A percentile compares a stretch with the other conserved stretches of the same genome.
phyloP scores from a whole-genome alignment of 2,797 vertebrate genomes.

The Lutjanus argentimaculatus region DNA sequence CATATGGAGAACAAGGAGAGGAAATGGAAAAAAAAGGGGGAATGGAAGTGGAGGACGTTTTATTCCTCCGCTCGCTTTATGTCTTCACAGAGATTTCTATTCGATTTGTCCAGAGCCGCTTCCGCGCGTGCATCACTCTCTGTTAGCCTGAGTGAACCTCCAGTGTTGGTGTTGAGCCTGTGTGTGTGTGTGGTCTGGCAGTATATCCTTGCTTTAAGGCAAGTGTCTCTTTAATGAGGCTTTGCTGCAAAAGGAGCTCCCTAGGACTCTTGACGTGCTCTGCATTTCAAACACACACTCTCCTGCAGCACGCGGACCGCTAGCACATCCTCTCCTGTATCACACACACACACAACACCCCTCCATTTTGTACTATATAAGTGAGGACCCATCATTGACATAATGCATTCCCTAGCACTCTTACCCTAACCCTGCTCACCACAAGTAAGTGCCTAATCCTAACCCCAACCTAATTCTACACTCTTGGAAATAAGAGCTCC shows the following conservation, averaged over 20 bases:
- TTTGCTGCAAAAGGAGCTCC: constrained; percentile 83
- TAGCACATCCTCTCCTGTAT: constrained; percentile 36
- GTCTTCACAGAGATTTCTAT: constrained; percentile 42
- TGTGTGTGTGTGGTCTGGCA: constrained; percentile 74
- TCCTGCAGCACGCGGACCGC: constrained; percentile 45
- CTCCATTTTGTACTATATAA: background rate
- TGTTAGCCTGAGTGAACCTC: constrained; percentile 40
- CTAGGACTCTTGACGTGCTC: constrained; percentile 78
- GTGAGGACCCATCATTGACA: too few species aligned
- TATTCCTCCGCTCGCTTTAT: constrained; percentile 32
- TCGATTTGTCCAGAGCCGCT: constrained; percentile 40
- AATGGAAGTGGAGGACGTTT: constrained; percentile 33
- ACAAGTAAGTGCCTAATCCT: too few species aligned
- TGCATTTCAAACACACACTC: constrained; percentile 81
- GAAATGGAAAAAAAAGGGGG: constrained; percentile 22
- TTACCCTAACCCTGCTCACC: too few species aligned
- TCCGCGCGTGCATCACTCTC: constrained; percentile 38
- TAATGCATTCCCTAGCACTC: too few species aligned
- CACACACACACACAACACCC: constrained; percentile 17
- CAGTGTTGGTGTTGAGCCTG: constrained; percentile 12
- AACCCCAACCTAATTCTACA: too few species aligned
- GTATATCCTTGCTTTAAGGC: constrained; percentile 84
- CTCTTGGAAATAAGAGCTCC: too few species aligned
- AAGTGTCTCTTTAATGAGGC: constrained; percentile 87
- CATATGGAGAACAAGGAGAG: constrained; percentile 50